Conservation (phyloP, 2,113 vertebrate genomes). For the Phoxinus phoxinus region DNA sequence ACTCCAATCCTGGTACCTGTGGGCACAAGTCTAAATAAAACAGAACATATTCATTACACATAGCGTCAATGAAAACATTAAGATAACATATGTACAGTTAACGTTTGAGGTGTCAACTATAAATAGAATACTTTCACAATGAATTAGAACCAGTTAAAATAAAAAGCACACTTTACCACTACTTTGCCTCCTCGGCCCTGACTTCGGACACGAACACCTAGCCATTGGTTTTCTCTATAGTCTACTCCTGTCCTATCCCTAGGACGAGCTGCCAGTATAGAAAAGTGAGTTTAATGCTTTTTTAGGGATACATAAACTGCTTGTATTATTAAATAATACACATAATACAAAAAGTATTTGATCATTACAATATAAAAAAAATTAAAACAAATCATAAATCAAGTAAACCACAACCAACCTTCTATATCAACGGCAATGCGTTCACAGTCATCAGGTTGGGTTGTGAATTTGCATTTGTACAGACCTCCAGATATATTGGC, state of each 20-base stretch:
- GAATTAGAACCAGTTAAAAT: not conserved
- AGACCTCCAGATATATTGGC: conserved; percentile 87
- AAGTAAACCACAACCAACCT: conserved; percentile 70
- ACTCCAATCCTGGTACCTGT: conserved; percentile 87
- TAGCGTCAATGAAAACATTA: not conserved
- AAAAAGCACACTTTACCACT: conserved; percentile 80
- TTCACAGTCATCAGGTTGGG: conserved; percentile 71
- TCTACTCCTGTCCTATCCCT: conserved; percentile 72
- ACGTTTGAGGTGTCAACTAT: not conserved
- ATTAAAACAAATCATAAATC: not conserved
- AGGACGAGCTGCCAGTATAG: not conserved
- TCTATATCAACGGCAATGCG: conserved; percentile 82
- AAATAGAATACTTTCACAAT: not conserved
- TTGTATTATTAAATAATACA: not conserved
- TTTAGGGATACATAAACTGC: not conserved
- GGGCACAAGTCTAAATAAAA: conserved; percentile 84
- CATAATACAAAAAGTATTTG: not conserved
- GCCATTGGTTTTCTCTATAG: conserved; percentile 90
- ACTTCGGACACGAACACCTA: conserved; percentile 90
- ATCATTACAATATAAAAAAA: not conserved
- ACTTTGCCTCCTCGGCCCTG: conserved; percentile 92
- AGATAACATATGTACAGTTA: not conserved
- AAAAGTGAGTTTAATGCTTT: not conserved
- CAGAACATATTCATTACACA: not conserved
- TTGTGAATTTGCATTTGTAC: conserved; percentile 85